Conservation (phyloP, 2,888 invertebrate genomes). For the Agrilus biguttatus region DNA sequence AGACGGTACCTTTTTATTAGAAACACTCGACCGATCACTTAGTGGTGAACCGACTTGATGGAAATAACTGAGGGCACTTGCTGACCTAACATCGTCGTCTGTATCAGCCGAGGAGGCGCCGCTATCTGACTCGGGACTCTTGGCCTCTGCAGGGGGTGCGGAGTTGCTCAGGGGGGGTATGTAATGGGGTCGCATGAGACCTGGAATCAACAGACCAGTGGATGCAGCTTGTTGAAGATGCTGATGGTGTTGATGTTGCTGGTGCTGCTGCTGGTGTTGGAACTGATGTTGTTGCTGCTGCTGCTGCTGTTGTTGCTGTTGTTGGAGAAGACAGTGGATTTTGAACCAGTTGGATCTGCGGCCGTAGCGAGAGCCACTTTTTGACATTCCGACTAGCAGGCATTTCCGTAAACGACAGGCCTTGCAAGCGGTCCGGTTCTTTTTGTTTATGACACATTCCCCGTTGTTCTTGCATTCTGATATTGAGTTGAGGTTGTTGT, state of each 20-base stretch:
- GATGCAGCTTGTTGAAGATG: constrained; percentile 43
- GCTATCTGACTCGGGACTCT: constrained; percentile 54
- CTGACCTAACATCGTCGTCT: constrained; percentile 43
- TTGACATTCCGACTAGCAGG: constrained; percentile 79
- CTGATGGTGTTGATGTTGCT: constrained; percentile 66
- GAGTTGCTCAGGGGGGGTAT: constrained; percentile 18
- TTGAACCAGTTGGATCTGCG: constrained; percentile 89
- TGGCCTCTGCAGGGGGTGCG: constrained; percentile 28
- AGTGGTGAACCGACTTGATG: constrained; percentile 45
- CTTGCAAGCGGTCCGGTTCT: constrained; percentile 84
- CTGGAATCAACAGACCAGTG: constrained; percentile 8
- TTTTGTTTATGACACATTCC: constrained; percentile 82
- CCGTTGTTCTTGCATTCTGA: constrained; percentile 88
- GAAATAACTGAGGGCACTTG: constrained; percentile 42
- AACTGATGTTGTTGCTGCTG: constrained; percentile 66
- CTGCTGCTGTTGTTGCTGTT: constrained; percentile 49
- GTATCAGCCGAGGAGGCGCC: constrained; percentile 68
- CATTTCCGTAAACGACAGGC: constrained; percentile 80
- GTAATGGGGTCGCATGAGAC: constrained; percentile 25
- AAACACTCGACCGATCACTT: constrained; percentile 26
- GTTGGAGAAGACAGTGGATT: constrained; percentile 78
- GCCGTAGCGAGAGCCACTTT: constrained; percentile 81
- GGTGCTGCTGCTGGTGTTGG: constrained; percentile 68
- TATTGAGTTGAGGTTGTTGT: constrained; percentile 78
- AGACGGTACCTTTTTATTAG: constrained; percentile 22